phyloP scores from a whole-genome alignment of 2,797 vertebrate species.

The Gymnodraco acuticeps region DNA sequence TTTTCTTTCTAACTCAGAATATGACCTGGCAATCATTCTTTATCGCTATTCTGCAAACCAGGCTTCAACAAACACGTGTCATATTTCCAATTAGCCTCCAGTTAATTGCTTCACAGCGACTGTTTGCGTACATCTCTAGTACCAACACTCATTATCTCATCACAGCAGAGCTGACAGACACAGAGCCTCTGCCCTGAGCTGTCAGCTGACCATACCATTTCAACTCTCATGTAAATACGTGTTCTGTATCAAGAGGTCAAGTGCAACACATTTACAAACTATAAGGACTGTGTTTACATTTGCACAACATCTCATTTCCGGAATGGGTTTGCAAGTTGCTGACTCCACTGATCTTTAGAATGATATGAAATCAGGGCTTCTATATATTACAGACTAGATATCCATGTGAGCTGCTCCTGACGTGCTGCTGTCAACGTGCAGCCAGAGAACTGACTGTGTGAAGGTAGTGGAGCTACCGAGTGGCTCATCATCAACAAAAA shows the following conservation, averaged over 20 bases:
- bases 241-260: background rate
- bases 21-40: conserved; percentile 26
- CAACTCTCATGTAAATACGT: background rate
- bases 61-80: conserved; percentile 52
- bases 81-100: conserved; percentile 66
- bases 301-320: background rate
- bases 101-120: conserved; percentile 62
- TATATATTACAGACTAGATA: background rate
- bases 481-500: no score
- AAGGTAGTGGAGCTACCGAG: no score
- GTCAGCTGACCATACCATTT: background rate
- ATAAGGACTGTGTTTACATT: background rate
- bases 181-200: conserved; percentile 8
- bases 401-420: background rate
- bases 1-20: conserved; percentile 38
- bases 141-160: conserved; percentile 66
- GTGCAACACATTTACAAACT: background rate
- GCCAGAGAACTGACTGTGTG: background rate
- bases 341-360: background rate
- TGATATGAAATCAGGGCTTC: background rate
- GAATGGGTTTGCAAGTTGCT: background rate
- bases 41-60: background rate
- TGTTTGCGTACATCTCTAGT: conserved; percentile 57
- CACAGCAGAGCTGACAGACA: conserved; percentile 39
- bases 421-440: background rate